Evolutionary conservation across 1,140 invertebrate genomes (phyloP).

Genomic region (Cepaea nemoralis): DNA sequence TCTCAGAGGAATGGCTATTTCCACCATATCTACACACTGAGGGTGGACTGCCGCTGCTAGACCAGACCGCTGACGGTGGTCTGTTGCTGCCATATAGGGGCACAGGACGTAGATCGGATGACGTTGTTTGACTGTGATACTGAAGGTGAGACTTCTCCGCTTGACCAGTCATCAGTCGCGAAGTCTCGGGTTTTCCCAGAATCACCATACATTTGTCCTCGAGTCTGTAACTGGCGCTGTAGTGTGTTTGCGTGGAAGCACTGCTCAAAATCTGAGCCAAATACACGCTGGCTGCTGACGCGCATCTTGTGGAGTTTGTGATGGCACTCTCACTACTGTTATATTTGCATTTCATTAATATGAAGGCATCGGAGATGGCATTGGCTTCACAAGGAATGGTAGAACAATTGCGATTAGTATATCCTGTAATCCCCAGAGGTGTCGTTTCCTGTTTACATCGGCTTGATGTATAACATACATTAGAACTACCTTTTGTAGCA

Average conservation of each 20-base stretch:
- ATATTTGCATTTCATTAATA: background rate
- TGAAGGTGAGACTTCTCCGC: too few relatives aligned
- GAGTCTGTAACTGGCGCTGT: background rate
- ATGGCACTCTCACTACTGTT: background rate
- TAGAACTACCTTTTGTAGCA: too few relatives aligned
- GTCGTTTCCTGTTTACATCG: background rate
- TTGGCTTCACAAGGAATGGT: background rate
- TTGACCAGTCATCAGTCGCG: too few relatives aligned
- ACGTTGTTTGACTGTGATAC: too few relatives aligned
- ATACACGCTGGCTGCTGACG: background rate
- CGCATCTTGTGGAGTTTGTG: background rate
- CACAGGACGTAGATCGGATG: too few relatives aligned
- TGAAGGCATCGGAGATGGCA: background rate
- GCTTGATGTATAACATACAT: too few relatives aligned
- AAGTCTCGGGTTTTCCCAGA: background rate
- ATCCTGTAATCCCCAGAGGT: background rate
- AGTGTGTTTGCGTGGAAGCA: background rate
- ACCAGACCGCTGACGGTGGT: background rate
- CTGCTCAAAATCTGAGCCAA: background rate
- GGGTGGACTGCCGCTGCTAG: too few relatives aligned
- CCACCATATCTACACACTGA: too few relatives aligned
- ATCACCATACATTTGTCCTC: background rate
- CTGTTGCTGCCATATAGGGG: too few relatives aligned
- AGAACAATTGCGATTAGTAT: background rate
- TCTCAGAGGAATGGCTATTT: too few relatives aligned